Percentiles rank a stretch among this genome's conserved stretches.
phyloP scores from a whole-genome alignment of 2,113 vertebrate species.

The Callopanchax toddi region DNA sequence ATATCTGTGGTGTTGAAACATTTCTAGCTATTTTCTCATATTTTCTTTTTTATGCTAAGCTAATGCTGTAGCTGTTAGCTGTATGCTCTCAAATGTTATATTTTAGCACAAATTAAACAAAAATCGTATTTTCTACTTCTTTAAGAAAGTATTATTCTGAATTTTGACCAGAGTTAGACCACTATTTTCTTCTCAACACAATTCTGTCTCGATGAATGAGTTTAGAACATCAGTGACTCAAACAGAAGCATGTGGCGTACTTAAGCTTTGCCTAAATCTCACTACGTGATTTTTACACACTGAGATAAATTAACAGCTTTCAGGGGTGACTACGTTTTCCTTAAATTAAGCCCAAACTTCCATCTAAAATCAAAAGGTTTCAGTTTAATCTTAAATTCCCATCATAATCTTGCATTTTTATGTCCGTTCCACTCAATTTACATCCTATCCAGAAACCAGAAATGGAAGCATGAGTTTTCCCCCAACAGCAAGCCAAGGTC shows the following conservation, averaged over 20 bases:
- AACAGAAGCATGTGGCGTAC: not conserved
- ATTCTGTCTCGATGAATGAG: not conserved
- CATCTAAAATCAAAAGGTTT: constrained; percentile 20
- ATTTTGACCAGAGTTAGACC: not conserved
- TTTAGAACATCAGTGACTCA: constrained; percentile 18
- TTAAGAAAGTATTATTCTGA: not conserved
- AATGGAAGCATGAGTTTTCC: constrained; percentile 58
- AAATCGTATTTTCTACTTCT: not conserved
- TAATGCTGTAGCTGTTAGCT: not conserved
- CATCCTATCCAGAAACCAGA: constrained; percentile 44
- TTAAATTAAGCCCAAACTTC: constrained; percentile 11
- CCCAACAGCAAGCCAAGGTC: constrained; percentile 58
- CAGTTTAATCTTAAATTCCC: constrained; percentile 23
- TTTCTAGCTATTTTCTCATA: not conserved
- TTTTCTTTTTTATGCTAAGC: not conserved
- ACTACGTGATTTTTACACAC: constrained; percentile 11
- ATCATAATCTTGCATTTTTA: constrained; percentile 43
- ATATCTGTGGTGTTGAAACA: not conserved
- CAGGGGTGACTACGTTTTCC: not conserved
- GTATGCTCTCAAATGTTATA: too few relatives aligned
- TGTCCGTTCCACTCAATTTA: constrained; percentile 47
- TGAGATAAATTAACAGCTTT: constrained; percentile 4
- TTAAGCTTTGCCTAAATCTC: constrained; percentile 4
- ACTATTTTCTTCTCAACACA: not conserved
- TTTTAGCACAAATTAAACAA: not conserved